Evolutionary conservation across 2,113 vertebrate genomes (phyloP).

Genomic region (Peromyscus californicus): DNA sequence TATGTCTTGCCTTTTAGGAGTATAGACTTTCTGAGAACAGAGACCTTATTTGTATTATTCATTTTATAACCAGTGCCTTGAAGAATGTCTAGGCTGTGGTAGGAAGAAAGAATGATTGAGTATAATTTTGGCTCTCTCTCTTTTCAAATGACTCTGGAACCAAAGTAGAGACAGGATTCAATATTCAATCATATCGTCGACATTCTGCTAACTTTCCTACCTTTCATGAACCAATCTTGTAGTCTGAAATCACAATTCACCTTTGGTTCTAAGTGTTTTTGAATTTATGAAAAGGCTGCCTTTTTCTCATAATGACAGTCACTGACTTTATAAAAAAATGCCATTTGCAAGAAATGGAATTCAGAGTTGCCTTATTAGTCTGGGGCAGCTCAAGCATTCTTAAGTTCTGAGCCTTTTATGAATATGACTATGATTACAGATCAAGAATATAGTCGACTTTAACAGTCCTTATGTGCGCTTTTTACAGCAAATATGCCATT

Average conservation of each 20-base stretch:
- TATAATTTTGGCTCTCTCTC: not conserved
- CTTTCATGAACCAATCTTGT: conserved; percentile 51
- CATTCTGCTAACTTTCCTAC: conserved; percentile 52
- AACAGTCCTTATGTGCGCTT: conserved; percentile 59
- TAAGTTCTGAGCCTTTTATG: conserved; percentile 61
- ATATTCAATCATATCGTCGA: conserved; percentile 21
- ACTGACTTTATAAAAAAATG: conserved; percentile 49
- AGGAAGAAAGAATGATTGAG: conserved; percentile 32
- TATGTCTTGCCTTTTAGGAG: not conserved
- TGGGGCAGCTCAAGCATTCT: conserved; percentile 52
- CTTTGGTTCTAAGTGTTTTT: conserved; percentile 58
- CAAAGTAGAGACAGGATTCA: conserved; percentile 46
- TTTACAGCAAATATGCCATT: conserved; percentile 62
- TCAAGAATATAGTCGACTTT: conserved; percentile 50
- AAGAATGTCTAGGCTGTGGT: not conserved
- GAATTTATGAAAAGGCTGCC: conserved; percentile 57
- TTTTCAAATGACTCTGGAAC: conserved; percentile 55
- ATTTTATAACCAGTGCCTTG: not conserved
- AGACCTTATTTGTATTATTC: conserved; percentile 15
- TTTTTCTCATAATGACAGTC: conserved; percentile 63
- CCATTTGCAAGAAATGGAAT: conserved; percentile 66
- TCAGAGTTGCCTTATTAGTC: conserved; percentile 60
- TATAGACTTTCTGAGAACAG: not conserved
- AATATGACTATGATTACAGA: conserved; percentile 63
- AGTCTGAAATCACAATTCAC: conserved; percentile 57